Evolutionary conservation across 2,888 invertebrate genomes (phyloP).

Genomic region (Ennomos quercinarius): DNA sequence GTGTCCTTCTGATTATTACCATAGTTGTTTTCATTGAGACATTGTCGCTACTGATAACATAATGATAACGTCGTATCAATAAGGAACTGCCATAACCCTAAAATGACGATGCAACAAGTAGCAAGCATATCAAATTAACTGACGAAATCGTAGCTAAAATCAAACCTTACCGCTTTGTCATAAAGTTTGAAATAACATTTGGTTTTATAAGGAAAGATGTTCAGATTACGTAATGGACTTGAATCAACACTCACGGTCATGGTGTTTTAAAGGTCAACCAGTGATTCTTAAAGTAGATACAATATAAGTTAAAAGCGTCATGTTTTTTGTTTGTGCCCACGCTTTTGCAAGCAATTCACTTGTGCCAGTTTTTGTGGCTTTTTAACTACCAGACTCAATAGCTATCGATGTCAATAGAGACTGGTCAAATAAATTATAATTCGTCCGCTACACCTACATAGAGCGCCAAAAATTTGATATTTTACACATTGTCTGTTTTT

Average conservation of each 20-base stretch:
- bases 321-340: slow-evolving; percentile 9
- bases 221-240: slow-evolving; percentile 75
- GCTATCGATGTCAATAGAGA: neutral
- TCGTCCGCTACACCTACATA: neutral
- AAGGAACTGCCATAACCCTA: slow-evolving; percentile 58
- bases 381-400: neutral
- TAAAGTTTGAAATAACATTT: slow-evolving; percentile 33
- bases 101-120: slow-evolving; percentile 60
- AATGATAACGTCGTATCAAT: slow-evolving; percentile 53
- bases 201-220: slow-evolving; percentile 59
- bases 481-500: neutral
- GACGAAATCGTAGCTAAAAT: slow-evolving; percentile 22
- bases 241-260: slow-evolving; percentile 79
- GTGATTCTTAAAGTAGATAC: slow-evolving; percentile 58
- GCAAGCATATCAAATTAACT: slow-evolving; percentile 51
- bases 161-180: slow-evolving; percentile 4
- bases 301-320: slow-evolving; percentile 37
- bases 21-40: slow-evolving; percentile 24
- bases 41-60: slow-evolving; percentile 30
- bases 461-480: neutral
- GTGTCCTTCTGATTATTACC: too few relatives aligned
- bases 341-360: neutral
- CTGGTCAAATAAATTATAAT: too few relatives aligned
- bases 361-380: neutral
- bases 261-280: slow-evolving; percentile 74